Evolutionary conservation across 2,888 invertebrate species (phyloP).

Genomic region (Archips crataeganus): DNA sequence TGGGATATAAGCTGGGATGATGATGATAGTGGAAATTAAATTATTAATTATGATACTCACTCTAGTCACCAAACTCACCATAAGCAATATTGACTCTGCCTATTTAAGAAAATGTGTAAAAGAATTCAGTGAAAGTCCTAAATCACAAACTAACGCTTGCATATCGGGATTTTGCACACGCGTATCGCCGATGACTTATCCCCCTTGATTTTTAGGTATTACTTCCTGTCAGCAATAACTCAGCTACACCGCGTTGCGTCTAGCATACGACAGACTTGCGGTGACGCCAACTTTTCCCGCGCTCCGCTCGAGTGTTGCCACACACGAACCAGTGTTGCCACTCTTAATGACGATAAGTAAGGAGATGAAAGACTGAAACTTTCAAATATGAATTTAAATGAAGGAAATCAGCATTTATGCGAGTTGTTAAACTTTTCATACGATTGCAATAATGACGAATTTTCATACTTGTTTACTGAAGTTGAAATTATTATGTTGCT

Average conservation of each 20-base stretch:
- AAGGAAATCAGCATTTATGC: conserved; percentile 30
- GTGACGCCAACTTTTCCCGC: conserved; percentile 36
- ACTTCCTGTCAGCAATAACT: conserved; percentile 38
- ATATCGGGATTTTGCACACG: neutral
- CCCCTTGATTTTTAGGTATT: conserved; percentile 10
- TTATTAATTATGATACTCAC: no score
- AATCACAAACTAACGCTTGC: neutral
- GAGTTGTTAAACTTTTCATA: conserved; percentile 16
- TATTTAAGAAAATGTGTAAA: no score
- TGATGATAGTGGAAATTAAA: no score
- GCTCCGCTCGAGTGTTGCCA: conserved; percentile 27
- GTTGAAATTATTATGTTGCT: conserved; percentile 5
- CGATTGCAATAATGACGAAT: conserved; percentile 9
- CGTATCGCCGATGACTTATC: conserved; percentile 12
- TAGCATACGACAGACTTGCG: conserved; percentile 25
- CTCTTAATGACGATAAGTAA: conserved; percentile 36
- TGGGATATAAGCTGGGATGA: no score
- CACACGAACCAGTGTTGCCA: conserved; percentile 30
- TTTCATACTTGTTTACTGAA: neutral
- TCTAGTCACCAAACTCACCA: no score
- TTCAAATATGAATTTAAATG: conserved; percentile 30
- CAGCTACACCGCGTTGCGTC: conserved; percentile 8
- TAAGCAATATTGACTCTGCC: no score
- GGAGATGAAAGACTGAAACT: conserved; percentile 13
- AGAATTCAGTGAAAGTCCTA: neutral